Percentiles rank a stretch among this genome's conserved stretches.
These are phyloP conservation scores for Artibeus lituratus DNA, from an alignment of 2,797 vertebrate species.

Conservation along the genomic window DNA sequence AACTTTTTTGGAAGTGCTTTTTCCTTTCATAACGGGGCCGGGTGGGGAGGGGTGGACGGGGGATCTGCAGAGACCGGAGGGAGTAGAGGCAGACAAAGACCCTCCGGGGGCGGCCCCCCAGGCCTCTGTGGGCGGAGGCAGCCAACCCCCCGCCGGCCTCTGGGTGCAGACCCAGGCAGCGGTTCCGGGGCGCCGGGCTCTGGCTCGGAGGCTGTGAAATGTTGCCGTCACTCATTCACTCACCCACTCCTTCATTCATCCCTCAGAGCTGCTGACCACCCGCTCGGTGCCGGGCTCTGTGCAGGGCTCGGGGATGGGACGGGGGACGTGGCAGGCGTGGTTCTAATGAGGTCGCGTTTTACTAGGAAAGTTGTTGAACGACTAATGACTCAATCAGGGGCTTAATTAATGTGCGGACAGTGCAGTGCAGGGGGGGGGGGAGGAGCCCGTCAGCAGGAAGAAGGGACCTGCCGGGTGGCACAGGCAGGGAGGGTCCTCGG, in stretches of 20 bases:
- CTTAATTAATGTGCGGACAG: not conserved
- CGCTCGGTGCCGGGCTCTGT: not conserved
- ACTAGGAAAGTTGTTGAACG: not conserved
- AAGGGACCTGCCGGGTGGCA: accelerated
- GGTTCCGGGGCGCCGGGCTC: not conserved
- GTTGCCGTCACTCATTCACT: not conserved
- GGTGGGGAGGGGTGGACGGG: not conserved
- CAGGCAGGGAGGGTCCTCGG: not conserved
- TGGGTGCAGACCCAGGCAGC: not conserved
- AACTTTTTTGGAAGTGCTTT: conserved; percentile 65
- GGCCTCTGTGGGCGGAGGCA: accelerated
- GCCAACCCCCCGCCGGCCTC: no score
- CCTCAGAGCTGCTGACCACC: not conserved
- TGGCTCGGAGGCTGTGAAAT: not conserved
- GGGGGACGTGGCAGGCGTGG: accelerated
- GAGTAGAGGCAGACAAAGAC: conserved; percentile 39
- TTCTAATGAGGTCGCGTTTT: not conserved
- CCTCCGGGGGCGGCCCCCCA: not conserved
- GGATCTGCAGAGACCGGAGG: not conserved
- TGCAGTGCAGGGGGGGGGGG: not conserved
- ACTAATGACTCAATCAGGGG: no score
- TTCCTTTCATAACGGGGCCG: conserved; percentile 47
- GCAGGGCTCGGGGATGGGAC: not conserved
- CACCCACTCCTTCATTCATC: not conserved
- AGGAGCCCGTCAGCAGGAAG: not conserved